Evolutionary conservation across 2,797 vertebrate genomes (phyloP).

Genomic region (Cuniculus paca): DNA sequence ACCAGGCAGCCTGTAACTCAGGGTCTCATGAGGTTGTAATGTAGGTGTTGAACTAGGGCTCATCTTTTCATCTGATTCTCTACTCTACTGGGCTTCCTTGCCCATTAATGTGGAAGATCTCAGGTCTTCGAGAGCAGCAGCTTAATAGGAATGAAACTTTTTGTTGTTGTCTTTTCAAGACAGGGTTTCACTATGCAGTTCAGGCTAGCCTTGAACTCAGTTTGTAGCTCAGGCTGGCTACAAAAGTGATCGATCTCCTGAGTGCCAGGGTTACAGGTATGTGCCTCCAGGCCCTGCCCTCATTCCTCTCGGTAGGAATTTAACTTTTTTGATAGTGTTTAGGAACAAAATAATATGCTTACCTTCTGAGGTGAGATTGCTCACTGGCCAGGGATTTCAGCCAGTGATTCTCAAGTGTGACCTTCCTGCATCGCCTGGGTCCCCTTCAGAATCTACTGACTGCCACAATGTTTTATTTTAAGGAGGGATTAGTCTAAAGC

Average conservation of each 20-base stretch:
- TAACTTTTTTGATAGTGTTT: not conserved
- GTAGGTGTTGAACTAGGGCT: not conserved
- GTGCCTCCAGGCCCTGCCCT: not conserved
- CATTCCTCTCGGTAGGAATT: too few species aligned
- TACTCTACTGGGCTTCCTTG: not conserved
- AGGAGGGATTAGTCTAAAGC: not conserved
- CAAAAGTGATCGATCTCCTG: too few species aligned
- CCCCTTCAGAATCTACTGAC: not conserved
- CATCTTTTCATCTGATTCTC: not conserved
- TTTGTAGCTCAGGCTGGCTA: too few species aligned
- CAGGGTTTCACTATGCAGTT: too few species aligned
- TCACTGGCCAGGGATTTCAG: not conserved
- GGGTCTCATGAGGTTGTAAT: not conserved
- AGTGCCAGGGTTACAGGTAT: not conserved
- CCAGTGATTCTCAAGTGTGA: not conserved
- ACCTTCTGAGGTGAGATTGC: constrained; percentile 25
- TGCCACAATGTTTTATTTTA: not conserved
- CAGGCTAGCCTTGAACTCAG: too few species aligned
- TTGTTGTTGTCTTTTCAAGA: too few species aligned
- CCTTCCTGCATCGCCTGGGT: not conserved
- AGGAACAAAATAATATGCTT: not conserved
- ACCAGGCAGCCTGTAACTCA: not conserved
- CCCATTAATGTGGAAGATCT: not conserved
- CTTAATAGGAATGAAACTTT: constrained; percentile 21
- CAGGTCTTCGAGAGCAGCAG: not conserved